A percentile compares a stretch with the other conserved stretches of the same genome.
phyloP scores from a whole-genome alignment of 2,888 invertebrate species.

The Apodemia duryi region DNA sequence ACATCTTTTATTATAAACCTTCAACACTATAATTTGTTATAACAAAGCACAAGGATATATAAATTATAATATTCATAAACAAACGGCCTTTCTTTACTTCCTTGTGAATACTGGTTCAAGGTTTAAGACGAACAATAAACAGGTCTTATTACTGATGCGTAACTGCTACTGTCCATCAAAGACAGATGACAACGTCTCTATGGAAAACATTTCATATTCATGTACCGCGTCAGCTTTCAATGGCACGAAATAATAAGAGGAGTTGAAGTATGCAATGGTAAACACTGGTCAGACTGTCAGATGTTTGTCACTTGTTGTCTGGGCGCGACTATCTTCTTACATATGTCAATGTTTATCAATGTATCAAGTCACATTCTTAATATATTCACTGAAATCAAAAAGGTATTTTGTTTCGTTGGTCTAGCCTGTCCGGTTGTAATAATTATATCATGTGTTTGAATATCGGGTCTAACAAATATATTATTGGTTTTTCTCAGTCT shows the following conservation, averaged over 20 bases:
- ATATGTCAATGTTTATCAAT: not conserved
- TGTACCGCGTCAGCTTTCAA: constrained; percentile 52
- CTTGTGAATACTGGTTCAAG: constrained; percentile 47
- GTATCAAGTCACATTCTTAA: not conserved
- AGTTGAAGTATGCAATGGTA: constrained; percentile 52
- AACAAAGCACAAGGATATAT: constrained; percentile 31
- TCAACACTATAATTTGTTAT: constrained; percentile 8
- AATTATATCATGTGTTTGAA: no score
- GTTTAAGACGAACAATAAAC: constrained; percentile 50
- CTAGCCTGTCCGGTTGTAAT: no score
- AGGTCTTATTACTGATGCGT: constrained; percentile 42
- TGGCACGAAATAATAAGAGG: constrained; percentile 59
- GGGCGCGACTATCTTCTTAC: not conserved
- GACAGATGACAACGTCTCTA: constrained; percentile 69
- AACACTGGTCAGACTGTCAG: constrained; percentile 9
- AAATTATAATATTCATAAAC: constrained; percentile 27
- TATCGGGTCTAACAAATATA: no score
- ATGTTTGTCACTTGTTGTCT: constrained; percentile 10
- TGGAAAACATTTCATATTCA: constrained; percentile 70
- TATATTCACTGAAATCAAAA: not conserved
- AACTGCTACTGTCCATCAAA: constrained; percentile 55
- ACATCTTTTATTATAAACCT: constrained; percentile 8
- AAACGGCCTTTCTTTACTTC: constrained; percentile 33
- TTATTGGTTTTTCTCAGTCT: no score
- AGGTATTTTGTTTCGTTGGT: no score